Evolutionary conservation across 2,113 vertebrate species (phyloP).

Genomic region (Egretta garzetta): DNA sequence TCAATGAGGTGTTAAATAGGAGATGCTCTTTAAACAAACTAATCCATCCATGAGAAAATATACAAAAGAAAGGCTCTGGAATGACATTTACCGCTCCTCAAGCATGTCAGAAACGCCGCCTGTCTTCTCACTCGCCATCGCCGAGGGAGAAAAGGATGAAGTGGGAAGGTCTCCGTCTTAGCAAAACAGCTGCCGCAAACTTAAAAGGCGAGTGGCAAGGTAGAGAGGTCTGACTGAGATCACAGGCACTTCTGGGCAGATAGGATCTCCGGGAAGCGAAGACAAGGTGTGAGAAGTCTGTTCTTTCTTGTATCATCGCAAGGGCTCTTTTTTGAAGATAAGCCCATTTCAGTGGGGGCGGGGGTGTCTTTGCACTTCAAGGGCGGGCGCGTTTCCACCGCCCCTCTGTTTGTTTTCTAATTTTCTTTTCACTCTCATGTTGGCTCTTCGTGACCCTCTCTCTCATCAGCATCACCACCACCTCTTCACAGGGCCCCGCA

Average conservation of each 20-base stretch:
- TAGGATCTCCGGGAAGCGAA: conserved; percentile 65
- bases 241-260: conserved; percentile 62
- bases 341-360: neutral
- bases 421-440: conserved; percentile 46
- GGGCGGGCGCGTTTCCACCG: conserved; percentile 15
- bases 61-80: conserved; percentile 15
- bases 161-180: conserved; percentile 29
- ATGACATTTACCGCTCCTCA: neutral
- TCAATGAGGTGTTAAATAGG: conserved; percentile 56
- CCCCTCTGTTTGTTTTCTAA: conserved; percentile 63
- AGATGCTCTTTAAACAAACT: conserved; percentile 59
- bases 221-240: conserved; percentile 62
- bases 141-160: conserved; percentile 22
- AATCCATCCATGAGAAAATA: conserved; percentile 8
- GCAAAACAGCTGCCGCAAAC: conserved; percentile 56
- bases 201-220: conserved; percentile 63
- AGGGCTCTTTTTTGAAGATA: conserved; percentile 65
- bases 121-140: neutral
- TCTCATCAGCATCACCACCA: conserved; percentile 46
- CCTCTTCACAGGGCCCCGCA: neutral
- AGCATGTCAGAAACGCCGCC: neutral
- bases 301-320: conserved; percentile 58
- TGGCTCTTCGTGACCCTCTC: conserved; percentile 14
- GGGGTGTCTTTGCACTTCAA: conserved; percentile 58
- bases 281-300: conserved; percentile 72